These are phyloP conservation scores for Aphidius ervi DNA, from an alignment of 1,140 invertebrate species.

Conservation along the genomic window DNA sequence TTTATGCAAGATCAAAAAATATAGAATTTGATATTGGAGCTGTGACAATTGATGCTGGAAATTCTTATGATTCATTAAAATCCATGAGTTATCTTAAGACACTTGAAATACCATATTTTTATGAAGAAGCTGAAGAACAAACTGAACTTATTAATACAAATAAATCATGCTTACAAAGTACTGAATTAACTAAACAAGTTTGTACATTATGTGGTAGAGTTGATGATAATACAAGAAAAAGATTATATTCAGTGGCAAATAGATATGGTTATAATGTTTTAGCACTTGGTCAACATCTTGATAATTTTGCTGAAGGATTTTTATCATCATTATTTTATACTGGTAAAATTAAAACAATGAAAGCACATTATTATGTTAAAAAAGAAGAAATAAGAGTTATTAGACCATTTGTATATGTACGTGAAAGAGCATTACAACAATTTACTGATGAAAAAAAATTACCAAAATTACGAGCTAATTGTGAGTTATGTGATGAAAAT, in stretches of 20 bases:
- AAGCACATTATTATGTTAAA: conserved; percentile 73
- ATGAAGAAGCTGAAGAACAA: conserved; percentile 55
- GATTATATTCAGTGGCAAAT: conserved; percentile 72
- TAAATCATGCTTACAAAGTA: not conserved
- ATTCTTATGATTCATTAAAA: conserved; percentile 62
- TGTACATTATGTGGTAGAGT: conserved; percentile 62
- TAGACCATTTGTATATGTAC: conserved; percentile 81
- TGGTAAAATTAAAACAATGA: conserved; percentile 74
- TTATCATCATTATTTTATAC: conserved; percentile 79
- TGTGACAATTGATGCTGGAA: conserved; percentile 67
- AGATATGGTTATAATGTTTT: conserved; percentile 79
- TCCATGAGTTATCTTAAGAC: conserved; percentile 65
- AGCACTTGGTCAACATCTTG: conserved; percentile 81
- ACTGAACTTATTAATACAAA: conserved; percentile 16
- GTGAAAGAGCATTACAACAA: conserved; percentile 67
- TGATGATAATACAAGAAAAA: conserved; percentile 51
- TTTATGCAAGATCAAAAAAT: conserved; percentile 69
- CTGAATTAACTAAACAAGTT: conserved; percentile 28
- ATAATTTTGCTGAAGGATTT: conserved; percentile 81
- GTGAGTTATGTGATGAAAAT: conserved; percentile 60
- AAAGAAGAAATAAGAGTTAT: conserved; percentile 79
- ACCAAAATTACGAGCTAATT: conserved; percentile 62
- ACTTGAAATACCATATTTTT: conserved; percentile 68
- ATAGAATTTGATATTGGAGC: conserved; percentile 73
- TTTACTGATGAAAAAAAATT: conserved; percentile 68